A percentile compares a stretch with the other conserved stretches of the same genome.
Evolutionary conservation across 1,140 invertebrate species (phyloP).

Genomic region (Lysiphlebus fabarum): DNA sequence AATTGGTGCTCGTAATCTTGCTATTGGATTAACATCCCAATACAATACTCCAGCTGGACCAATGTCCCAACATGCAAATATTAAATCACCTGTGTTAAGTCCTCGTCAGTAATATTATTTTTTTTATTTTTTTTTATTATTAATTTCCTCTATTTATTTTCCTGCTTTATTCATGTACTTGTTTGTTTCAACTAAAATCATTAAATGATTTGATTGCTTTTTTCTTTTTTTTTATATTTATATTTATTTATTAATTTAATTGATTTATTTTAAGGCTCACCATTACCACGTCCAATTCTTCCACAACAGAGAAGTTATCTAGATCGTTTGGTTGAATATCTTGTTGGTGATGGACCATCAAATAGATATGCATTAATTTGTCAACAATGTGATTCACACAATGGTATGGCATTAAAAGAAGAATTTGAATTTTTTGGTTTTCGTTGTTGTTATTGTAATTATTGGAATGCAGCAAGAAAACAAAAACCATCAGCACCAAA

Average conservation of each 20-base stretch:
- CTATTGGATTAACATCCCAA: no score
- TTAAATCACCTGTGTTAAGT: background rate
- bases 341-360: constrained; percentile 92
- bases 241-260: constrained; percentile 12
- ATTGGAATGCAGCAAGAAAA: constrained; percentile 80
- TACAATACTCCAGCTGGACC: background rate
- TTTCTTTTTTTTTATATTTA: constrained; percentile 3
- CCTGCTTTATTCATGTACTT: no score
- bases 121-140: constrained; percentile 1
- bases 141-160: no score
- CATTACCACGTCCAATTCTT: constrained; percentile 56
- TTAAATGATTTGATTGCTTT: constrained; percentile 3
- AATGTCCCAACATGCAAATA: constrained; percentile 3
- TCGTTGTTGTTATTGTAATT: constrained; percentile 84
- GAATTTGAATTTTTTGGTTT: constrained; percentile 95
- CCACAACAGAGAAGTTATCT: constrained; percentile 65
- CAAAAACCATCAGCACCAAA: constrained; percentile 73
- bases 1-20: no score
- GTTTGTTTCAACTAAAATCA: background rate
- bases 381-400: constrained; percentile 83
- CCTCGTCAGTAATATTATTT: constrained; percentile 10
- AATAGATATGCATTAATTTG: constrained; percentile 96
- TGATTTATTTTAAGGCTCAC: constrained; percentile 29
- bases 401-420: constrained; percentile 95
- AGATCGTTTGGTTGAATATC: constrained; percentile 88